Evolutionary conservation across 1,140 invertebrate genomes (phyloP).

Genomic region (Probaryconus sp.): DNA sequence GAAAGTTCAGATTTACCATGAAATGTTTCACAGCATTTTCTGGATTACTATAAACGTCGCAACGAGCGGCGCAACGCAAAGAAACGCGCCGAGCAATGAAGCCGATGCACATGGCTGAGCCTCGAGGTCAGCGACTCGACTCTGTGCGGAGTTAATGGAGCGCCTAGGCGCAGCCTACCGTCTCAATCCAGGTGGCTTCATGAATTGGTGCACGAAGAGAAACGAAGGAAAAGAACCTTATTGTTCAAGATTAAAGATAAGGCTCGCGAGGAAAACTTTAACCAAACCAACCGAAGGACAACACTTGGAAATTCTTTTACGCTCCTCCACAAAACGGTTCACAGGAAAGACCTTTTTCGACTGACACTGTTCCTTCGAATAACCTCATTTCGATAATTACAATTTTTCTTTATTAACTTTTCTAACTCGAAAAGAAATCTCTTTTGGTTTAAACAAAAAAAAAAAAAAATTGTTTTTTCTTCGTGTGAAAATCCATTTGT

Average conservation of each 20-base stretch:
- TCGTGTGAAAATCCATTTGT: too few species aligned
- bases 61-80: constrained; percentile 66
- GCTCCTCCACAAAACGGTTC: too few species aligned
- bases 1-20: constrained; percentile 48
- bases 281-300: too few species aligned
- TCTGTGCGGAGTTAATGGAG: constrained; percentile 76
- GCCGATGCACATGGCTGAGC: constrained; percentile 76
- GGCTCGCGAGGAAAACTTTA: constrained; percentile 55
- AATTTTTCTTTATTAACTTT: too few species aligned
- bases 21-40: constrained; percentile 66
- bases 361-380: too few species aligned
- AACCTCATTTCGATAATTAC: too few species aligned
- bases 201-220: constrained; percentile 74
- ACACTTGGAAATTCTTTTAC: too few species aligned
- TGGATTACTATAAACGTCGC: constrained; percentile 73
- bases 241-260: constrained; percentile 55
- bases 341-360: too few species aligned
- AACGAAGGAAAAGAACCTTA: constrained; percentile 55
- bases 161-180: constrained; percentile 68
- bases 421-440: too few species aligned
- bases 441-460: too few species aligned
- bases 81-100: constrained; percentile 65
- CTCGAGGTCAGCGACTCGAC: constrained; percentile 77
- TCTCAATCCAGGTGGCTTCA: constrained; percentile 70
- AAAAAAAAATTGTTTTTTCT: too few species aligned